Conservation (phyloP, 2,888 invertebrate species). For the Cataglyphis altisquamis region DNA sequence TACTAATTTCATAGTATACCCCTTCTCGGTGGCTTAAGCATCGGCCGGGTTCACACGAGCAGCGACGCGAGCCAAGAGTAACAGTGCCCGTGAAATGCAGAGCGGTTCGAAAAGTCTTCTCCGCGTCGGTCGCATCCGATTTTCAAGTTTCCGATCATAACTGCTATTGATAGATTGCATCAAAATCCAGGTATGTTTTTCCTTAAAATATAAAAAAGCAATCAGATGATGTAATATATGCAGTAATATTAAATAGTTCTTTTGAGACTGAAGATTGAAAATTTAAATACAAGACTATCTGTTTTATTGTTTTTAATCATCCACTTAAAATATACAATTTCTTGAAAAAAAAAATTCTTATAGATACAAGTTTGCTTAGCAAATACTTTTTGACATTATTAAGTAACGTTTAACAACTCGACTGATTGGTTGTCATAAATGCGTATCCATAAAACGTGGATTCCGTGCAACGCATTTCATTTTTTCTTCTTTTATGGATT, state of each 20-base stretch:
- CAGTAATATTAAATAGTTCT: neutral
- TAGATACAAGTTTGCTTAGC: neutral
- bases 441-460: conserved; percentile 1
- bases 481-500: neutral
- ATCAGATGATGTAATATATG: neutral
- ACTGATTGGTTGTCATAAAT: neutral
- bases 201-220: neutral
- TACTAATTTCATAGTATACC: conserved; percentile 82
- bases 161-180: neutral
- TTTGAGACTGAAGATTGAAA: neutral
- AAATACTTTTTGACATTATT: neutral
- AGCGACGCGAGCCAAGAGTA: conserved; percentile 68
- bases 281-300: neutral
- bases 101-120: conserved; percentile 54
- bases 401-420: neutral
- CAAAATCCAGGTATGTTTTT: conserved; percentile 39
- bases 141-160: conserved; percentile 23
- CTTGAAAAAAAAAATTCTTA: no score
- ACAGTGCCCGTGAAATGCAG: conserved; percentile 67
- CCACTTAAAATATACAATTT: neutral
- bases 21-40: conserved; percentile 79
- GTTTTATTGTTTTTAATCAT: neutral
- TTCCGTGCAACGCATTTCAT: neutral
- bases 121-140: conserved; percentile 40
- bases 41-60: conserved; percentile 77